Base-by-base conservation (phyloP, 2,888 invertebrate genomes). In the Drosophila phalerata region DNA sequence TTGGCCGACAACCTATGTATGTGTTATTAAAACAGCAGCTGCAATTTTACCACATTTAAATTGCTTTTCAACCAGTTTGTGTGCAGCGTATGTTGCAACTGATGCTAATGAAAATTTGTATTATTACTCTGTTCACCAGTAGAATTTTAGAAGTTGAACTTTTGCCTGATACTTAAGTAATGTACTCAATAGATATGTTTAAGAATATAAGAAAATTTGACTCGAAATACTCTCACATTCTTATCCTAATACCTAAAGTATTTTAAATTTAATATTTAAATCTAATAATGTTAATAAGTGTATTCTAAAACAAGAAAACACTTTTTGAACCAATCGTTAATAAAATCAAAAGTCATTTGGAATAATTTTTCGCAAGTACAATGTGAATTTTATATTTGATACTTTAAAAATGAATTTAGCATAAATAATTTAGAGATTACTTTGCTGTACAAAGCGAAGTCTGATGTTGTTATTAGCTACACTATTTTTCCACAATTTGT, bases 41-140 rank as follows among this genome's bases (percentile, higher is more conserved):
- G 65, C 37, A 55, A 25, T 47, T 74, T 65, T 51, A 30, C 43
- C 62, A 60, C 48, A 45, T 75, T 69, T 45, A 45, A 78, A 66
- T 51, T 74, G 64, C 64, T 56, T 28, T 43, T 42, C 52, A 57
- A 61, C 55, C 40, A 32, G 9, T 28, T 37, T 52, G 38, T 15
- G 38, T 5, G 9, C 47, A 32, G 43, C 10, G 40, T 10, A 10
- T 38, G 37, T 38, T 52, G 57, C 65, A 28, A 32, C 55, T 40
- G 58, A 43, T 60, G 67, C 48, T 61, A 68, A 71, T 68, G 63
- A 52, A 64, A 45, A 48, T 37, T 52, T 32, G 25, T 43, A 45
- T 45, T 58, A 52, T 25, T 22, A 22, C 34, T 19, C 6, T 19
- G 9, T 34, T 37, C n/a, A 11, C 2, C 13, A 22, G n/a, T 28